Conservation (phyloP, 1,140 invertebrate genomes). For the Diachasmimorpha longicaudata region DNA sequence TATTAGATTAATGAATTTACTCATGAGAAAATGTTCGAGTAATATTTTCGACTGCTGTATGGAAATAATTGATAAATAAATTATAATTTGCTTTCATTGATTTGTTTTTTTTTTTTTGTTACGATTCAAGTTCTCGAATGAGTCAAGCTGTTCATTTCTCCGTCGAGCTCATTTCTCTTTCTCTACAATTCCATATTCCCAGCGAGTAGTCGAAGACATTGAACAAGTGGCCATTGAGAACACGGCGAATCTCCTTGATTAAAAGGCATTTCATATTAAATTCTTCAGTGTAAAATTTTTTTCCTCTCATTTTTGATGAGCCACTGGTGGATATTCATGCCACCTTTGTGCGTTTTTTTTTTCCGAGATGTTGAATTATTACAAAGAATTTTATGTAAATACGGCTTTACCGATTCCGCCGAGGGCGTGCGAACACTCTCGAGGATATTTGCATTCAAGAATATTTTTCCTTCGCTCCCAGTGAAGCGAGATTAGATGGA, state of each 20-base stretch:
- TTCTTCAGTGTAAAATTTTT: neutral
- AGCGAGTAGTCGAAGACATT: no score
- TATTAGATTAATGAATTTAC: no score
- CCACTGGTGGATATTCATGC: neutral
- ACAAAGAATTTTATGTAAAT: neutral
- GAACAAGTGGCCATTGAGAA: no score
- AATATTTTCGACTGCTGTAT: no score
- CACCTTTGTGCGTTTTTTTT: neutral
- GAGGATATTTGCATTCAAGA: neutral
- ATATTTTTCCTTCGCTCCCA: neutral
- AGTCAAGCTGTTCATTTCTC: no score
- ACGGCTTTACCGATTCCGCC: neutral
- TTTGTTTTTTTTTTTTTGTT: no score
- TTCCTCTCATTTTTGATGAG: neutral
- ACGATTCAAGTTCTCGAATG: no score
- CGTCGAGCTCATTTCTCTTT: no score
- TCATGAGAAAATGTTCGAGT: no score
- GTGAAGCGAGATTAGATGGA: neutral
- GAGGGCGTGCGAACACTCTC: neutral
- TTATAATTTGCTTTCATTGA: no score
- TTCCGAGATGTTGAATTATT: neutral
- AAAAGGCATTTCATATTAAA: neutral
- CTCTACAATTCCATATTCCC: no score
- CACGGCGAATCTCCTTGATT: neutral
- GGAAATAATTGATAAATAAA: no score